phyloP scores from a whole-genome alignment of 2,113 vertebrate genomes.

The Vombatus ursinus region DNA sequence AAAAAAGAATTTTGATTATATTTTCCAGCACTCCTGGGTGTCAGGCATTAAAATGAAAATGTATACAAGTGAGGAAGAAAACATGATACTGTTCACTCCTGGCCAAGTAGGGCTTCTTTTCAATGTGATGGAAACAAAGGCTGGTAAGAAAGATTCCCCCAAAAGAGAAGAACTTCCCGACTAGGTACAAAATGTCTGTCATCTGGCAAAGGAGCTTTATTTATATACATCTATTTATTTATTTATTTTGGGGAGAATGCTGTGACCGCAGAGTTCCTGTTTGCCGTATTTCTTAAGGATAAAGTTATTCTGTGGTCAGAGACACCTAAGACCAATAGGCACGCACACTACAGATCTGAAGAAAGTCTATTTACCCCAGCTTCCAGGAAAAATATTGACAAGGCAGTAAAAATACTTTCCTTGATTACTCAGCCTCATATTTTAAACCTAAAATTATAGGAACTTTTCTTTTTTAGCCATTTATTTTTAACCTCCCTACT shows the following conservation, averaged over 20 bases:
- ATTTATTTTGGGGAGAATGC: slow-evolving; percentile 79
- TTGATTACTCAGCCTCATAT: slow-evolving; percentile 86
- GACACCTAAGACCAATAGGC: slow-evolving; percentile 84
- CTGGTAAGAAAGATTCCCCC: slow-evolving; percentile 60
- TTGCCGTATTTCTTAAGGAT: slow-evolving; percentile 85
- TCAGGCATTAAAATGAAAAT: slow-evolving; percentile 49
- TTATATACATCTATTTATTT: slow-evolving; percentile 55
- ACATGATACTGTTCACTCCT: slow-evolving; percentile 46
- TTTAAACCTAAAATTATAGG: slow-evolving; percentile 88
- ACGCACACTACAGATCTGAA: slow-evolving; percentile 83
- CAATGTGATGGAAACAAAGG: slow-evolving; percentile 70
- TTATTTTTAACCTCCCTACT: slow-evolving; percentile 87
- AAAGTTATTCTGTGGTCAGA: slow-evolving; percentile 85
- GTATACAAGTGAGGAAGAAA: slow-evolving; percentile 69
- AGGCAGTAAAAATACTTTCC: slow-evolving; percentile 90
- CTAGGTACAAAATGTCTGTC: slow-evolving; percentile 75
- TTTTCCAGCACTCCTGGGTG: slow-evolving; percentile 58
- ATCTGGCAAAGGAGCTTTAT: slow-evolving; percentile 69
- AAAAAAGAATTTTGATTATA: neutral
- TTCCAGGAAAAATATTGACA: slow-evolving; percentile 92
- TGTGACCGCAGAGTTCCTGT: slow-evolving; percentile 86
- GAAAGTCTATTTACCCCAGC: slow-evolving; percentile 82
- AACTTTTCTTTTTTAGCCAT: slow-evolving; percentile 82
- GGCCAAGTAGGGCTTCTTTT: slow-evolving; percentile 53
- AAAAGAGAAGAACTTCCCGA: slow-evolving; percentile 69